These are phyloP conservation scores for Nephrocerus scutellatus DNA, from an alignment of 2,888 invertebrate genomes.

Conservation along the genomic window DNA sequence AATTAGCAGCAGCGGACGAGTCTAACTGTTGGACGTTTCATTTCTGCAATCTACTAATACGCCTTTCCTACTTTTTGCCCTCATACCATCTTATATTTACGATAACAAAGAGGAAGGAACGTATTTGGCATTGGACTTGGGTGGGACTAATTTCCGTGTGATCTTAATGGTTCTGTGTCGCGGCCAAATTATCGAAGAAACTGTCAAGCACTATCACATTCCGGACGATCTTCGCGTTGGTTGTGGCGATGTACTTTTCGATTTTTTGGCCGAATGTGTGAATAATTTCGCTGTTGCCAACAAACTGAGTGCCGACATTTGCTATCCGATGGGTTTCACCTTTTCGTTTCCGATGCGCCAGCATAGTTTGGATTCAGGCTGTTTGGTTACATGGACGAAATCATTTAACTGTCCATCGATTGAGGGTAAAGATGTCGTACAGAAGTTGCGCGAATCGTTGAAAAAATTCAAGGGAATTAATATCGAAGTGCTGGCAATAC, in stretches of 20 bases:
- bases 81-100: neutral
- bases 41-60: conserved; percentile 1
- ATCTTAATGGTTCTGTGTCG: conserved; percentile 56
- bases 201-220: conserved; percentile 59
- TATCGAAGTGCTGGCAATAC: conserved; percentile 64
- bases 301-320: conserved; percentile 14
- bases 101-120: conserved; percentile 67
- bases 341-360: conserved; percentile 81
- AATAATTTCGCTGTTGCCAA: conserved; percentile 60
- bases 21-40: neutral
- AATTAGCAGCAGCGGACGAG: no score
- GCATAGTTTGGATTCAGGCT: conserved; percentile 63
- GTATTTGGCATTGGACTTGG: conserved; percentile 70
- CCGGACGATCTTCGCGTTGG: conserved; percentile 56
- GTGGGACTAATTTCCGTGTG: conserved; percentile 75
- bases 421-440: conserved; percentile 61
- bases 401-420: conserved; percentile 70
- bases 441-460: conserved; percentile 60
- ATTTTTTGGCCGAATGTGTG: conserved; percentile 69
- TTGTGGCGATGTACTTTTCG: conserved; percentile 60
- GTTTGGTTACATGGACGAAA: conserved; percentile 78
- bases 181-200: conserved; percentile 53
- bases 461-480: conserved; percentile 50
- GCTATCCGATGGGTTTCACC: conserved; percentile 67
- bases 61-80: neutral